Percentiles rank a stretch among this genome's conserved stretches.
phyloP scores from a whole-genome alignment of 30 jellyfish, hydroid and myxozoan species.

The Nemopilema nomurai region DNA sequence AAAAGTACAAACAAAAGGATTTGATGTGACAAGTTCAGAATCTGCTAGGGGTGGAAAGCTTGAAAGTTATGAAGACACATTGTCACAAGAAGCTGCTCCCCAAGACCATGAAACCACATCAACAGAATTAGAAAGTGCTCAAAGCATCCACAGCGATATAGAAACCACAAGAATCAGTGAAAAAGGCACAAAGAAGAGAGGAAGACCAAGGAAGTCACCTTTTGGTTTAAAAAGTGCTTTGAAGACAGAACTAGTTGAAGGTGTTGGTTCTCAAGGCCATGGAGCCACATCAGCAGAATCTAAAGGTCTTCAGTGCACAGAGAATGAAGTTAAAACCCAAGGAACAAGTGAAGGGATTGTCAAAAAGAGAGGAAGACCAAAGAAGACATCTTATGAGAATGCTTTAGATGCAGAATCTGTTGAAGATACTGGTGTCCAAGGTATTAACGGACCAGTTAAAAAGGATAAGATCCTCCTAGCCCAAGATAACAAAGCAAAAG shows the following conservation, averaged over 20 bases:
- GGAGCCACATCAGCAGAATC: background rate
- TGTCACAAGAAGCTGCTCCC: too few relatives aligned
- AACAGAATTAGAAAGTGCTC: background rate
- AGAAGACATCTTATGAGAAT: background rate
- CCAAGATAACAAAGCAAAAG: too few relatives aligned
- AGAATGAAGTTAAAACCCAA: background rate
- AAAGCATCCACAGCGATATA: background rate
- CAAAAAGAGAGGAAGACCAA: background rate
- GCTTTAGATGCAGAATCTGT: background rate
- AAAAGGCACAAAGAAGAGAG: background rate
- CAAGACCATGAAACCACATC: too few relatives aligned
- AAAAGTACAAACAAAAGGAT: background rate
- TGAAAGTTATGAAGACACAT: background rate
- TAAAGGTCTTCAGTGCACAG: background rate
- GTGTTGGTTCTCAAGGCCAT: too few relatives aligned
- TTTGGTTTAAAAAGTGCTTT: background rate
- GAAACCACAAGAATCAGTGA: background rate
- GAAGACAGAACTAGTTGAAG: background rate
- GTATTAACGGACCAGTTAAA: too few relatives aligned
- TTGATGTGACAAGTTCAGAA: background rate
- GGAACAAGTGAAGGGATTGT: background rate
- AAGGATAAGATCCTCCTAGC: too few relatives aligned
- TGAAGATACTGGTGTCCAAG: too few relatives aligned
- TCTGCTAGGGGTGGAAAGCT: background rate
- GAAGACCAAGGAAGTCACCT: background rate